Conservation (phyloP, 1,140 invertebrate genomes). For the Adelges cooleyi region DNA sequence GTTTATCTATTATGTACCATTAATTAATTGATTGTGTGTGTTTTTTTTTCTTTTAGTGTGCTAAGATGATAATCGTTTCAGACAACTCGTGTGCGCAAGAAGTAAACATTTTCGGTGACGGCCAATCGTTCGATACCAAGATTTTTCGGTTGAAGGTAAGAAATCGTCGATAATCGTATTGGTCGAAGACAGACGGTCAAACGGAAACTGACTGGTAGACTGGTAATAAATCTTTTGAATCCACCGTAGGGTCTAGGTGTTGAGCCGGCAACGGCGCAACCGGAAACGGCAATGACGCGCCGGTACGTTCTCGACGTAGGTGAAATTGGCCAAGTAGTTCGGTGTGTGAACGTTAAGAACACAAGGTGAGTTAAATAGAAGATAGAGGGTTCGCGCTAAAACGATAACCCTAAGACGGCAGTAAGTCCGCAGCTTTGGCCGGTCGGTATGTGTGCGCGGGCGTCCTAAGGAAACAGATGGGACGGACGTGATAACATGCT, state of each 20-base stretch:
- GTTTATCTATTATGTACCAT: no score
- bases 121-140: neutral
- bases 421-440: no score
- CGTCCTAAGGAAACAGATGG: no score
- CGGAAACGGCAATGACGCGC: neutral
- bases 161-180: neutral
- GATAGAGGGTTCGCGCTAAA: no score
- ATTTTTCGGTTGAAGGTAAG: neutral
- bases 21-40: no score
- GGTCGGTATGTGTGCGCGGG: no score
- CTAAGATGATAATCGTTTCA: conserved; percentile 5
- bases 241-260: neutral
- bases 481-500: no score
- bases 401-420: no score
- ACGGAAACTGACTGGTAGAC: neutral
- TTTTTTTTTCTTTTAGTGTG: no score
- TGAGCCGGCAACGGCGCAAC: neutral
- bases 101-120: conserved; percentile 18
- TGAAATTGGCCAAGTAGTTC: conserved; percentile 3
- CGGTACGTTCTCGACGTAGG: conserved; percentile 17
- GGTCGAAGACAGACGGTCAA: neutral
- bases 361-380: neutral
- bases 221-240: neutral
- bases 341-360: conserved; percentile 11
- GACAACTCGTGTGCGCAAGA: conserved; percentile 11